Conservation (phyloP, 2,113 vertebrate genomes). For the Notiomystis cincta region DNA sequence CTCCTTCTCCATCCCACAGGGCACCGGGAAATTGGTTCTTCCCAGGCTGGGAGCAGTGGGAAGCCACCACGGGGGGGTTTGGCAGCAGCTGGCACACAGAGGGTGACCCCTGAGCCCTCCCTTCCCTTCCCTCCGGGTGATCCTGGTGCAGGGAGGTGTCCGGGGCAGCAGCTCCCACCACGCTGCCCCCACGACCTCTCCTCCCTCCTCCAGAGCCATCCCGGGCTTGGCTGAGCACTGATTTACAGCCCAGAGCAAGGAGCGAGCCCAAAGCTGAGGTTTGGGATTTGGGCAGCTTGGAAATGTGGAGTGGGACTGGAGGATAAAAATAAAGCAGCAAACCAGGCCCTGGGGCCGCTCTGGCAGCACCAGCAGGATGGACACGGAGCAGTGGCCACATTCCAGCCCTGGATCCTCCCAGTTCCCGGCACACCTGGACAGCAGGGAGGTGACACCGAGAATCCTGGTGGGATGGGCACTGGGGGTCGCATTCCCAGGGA, state of each 20-base stretch:
- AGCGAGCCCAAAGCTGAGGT: background rate
- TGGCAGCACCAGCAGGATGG: background rate
- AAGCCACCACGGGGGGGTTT: fast-evolving
- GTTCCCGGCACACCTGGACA: fast-evolving
- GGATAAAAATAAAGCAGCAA: background rate
- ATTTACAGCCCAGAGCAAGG: background rate
- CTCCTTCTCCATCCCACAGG: background rate
- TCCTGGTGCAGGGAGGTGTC: background rate
- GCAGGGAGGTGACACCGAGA: fast-evolving
- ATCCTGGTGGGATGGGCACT: fast-evolving
- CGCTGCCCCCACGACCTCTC: fast-evolving
- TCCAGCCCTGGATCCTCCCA: background rate
- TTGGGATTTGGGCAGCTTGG: background rate
- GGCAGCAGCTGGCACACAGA: background rate
- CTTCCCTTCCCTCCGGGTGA: background rate
- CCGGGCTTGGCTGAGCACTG: background rate
- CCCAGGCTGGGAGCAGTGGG: fast-evolving
- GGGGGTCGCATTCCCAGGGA: background rate
- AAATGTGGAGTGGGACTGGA: fast-evolving
- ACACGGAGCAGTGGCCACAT: fast-evolving
- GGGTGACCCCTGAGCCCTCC: background rate
- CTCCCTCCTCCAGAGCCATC: background rate
- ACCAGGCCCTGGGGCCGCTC: background rate
- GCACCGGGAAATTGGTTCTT: background rate
- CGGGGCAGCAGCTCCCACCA: background rate